phyloP scores from a whole-genome alignment of 2,797 vertebrate genomes.

The Octomys mimax region DNA sequence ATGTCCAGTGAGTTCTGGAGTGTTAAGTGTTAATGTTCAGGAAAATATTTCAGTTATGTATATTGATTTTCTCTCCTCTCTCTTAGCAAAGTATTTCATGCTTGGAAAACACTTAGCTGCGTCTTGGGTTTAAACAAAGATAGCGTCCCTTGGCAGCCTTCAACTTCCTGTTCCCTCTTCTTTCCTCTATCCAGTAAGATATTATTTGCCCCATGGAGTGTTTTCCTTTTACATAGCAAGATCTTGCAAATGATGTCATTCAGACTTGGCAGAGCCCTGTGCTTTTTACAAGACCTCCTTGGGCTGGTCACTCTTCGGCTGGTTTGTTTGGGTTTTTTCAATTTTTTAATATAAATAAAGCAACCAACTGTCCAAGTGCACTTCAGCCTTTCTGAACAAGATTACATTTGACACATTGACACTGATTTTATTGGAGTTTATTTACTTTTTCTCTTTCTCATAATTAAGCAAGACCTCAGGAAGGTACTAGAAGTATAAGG shows the following conservation, averaged over 20 bases:
- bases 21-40: conserved; percentile 43
- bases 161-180: conserved; percentile 51
- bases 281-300: conserved; percentile 84
- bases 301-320: conserved; percentile 67
- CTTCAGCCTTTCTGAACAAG: conserved; percentile 77
- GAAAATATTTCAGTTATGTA: conserved; percentile 29
- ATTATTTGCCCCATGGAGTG: conserved; percentile 49
- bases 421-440: conserved; percentile 66
- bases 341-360: conserved; percentile 63
- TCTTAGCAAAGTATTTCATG: conserved; percentile 55
- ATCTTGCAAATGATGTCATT: conserved; percentile 87
- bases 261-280: conserved; percentile 81
- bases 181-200: conserved; percentile 52
- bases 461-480: conserved; percentile 72
- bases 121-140: conserved; percentile 68
- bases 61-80: conserved; percentile 47
- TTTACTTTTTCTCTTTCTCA: conserved; percentile 58
- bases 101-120: conserved; percentile 56
- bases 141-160: conserved; percentile 56
- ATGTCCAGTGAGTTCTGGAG: not conserved
- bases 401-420: conserved; percentile 71
- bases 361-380: conserved; percentile 73
- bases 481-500: not conserved
- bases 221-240: conserved; percentile 78
- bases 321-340: conserved; percentile 40